Conservation (phyloP, 2,888 invertebrate species). For the Athripsodes cinereus region DNA sequence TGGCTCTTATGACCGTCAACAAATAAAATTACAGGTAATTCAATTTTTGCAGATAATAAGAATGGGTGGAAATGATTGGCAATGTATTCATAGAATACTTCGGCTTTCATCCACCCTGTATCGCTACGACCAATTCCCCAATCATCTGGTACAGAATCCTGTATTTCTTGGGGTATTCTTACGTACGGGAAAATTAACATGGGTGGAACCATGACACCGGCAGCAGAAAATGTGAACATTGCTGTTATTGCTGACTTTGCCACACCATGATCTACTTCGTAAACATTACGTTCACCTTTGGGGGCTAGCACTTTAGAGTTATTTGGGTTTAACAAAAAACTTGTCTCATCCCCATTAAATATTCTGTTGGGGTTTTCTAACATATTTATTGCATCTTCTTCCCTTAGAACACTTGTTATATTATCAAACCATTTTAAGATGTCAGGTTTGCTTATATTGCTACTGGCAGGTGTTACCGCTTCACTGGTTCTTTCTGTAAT, state of each 20-base stretch:
- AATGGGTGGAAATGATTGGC: constrained; percentile 3
- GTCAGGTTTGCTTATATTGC: no score
- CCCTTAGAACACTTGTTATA: background rate
- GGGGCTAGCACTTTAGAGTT: background rate
- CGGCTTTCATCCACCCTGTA: constrained; percentile 4
- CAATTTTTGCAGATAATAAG: background rate
- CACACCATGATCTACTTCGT: constrained; percentile 2
- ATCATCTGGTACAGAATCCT: constrained; percentile 5
- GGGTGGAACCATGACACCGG: constrained; percentile 4
- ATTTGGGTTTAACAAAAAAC: constrained; percentile 4
- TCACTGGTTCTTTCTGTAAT: constrained; percentile 5
- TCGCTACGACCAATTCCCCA: constrained; percentile 5
- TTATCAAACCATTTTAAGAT: constrained; percentile 3
- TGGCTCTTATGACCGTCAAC: constrained; percentile 2
- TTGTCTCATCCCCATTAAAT: constrained; percentile 4
- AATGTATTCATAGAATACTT: constrained; percentile 4
- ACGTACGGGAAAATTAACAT: constrained; percentile 3
- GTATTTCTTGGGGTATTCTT: constrained; percentile 4
- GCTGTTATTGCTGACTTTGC: constrained; percentile 4
- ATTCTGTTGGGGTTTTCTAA: constrained; percentile 2
- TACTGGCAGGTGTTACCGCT: background rate
- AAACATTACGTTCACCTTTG: constrained; percentile 2
- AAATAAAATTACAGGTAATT: no score
- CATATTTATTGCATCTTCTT: constrained; percentile 1
- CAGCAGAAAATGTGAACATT: constrained; percentile 1